A percentile compares a stretch with the other conserved stretches of the same genome.
These are phyloP conservation scores for Myodes glareolus DNA, from an alignment of 2,113 vertebrate species.

Conservation along the genomic window DNA sequence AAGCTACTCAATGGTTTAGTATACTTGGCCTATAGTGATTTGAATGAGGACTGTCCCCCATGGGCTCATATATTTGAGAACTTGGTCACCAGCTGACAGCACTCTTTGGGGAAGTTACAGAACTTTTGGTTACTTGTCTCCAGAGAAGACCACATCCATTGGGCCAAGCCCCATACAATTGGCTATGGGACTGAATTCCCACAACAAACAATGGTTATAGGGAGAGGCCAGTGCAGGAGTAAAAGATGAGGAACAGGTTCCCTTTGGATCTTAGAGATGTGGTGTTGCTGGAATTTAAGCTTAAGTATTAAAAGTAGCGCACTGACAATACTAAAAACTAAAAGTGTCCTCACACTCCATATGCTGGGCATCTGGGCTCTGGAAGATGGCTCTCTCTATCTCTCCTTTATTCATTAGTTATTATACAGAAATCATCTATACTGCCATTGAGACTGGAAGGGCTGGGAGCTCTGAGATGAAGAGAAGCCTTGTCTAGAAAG, in stretches of 20 bases:
- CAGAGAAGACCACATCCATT: no score
- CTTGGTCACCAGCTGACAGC: neutral
- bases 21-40: neutral
- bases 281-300: neutral
- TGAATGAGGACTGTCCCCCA: neutral
- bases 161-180: no score
- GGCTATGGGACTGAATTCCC: no score
- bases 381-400: neutral
- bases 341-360: neutral
- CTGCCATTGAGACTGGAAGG: neutral
- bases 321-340: neutral
- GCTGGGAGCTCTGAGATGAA: neutral
- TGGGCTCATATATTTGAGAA: neutral
- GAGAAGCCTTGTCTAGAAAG: neutral
- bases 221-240: neutral
- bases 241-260: neutral
- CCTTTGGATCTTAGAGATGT: neutral
- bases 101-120: neutral
- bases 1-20: neutral
- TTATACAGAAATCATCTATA: neutral
- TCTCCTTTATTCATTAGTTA: neutral
- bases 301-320: neutral
- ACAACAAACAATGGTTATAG: neutral
- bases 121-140: neutral
- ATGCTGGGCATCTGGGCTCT: neutral